phyloP scores from a whole-genome alignment of 2,113 vertebrate genomes.

The Mormyrus iriodes region DNA sequence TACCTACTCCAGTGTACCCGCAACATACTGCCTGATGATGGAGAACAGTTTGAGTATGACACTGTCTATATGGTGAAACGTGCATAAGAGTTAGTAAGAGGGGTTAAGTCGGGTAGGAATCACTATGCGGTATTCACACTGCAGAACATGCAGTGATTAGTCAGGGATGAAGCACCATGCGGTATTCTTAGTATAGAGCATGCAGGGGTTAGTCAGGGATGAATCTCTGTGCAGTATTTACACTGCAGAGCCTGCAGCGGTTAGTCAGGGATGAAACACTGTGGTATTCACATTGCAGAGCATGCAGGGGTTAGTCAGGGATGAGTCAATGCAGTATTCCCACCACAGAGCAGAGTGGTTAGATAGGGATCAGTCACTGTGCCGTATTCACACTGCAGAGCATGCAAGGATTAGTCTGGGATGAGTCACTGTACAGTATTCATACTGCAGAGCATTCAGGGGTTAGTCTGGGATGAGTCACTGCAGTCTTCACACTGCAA shows the following conservation, averaged over 20 bases:
- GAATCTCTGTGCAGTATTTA: neutral
- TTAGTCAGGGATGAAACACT: neutral
- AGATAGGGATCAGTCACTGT: neutral
- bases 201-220: neutral
- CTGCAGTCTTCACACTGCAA: neutral
- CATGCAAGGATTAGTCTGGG: neutral
- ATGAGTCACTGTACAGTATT: neutral
- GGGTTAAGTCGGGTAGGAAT: neutral
- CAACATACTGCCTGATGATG: slow-evolving; percentile 94
- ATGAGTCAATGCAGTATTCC: neutral
- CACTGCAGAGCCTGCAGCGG: neutral
- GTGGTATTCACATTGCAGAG: neutral
- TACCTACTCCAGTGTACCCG: slow-evolving; percentile 95
- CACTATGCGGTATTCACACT: neutral
- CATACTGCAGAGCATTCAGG: neutral
- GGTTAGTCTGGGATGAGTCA: neutral
- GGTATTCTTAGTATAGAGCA: neutral
- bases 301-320: neutral
- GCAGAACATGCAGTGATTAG: neutral
- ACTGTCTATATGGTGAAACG: neutral
- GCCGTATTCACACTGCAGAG: neutral
- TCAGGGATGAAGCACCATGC: neutral
- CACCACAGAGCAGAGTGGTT: neutral
- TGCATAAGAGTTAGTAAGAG: neutral
- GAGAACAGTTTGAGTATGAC: slow-evolving; percentile 86